Evolutionary conservation across 2,888 invertebrate genomes (phyloP), one percentile per base, ranked within the genome.

Genomic region (Agrochola litura): DNA sequence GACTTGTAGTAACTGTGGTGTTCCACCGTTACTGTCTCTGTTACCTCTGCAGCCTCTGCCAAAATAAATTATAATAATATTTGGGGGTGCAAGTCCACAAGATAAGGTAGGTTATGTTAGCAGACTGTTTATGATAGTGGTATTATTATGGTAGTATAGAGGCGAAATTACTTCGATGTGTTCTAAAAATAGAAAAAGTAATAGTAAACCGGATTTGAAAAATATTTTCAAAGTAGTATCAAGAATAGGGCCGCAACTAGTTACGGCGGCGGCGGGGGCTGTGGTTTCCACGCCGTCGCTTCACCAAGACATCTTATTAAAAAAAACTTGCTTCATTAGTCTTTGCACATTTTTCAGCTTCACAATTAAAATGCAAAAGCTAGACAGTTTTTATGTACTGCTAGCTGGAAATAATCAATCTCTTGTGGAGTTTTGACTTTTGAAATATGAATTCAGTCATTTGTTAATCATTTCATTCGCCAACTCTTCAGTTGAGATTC

Each of bases 251-350:
- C 52, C 14, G 25, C 60, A n/a, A 52, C 49, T 77, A 12, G 83
- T 46, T 25, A 65, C 76, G 25, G 37, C 37, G 37, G 37, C 37
- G 37, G 30, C 30, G 64, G 49, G 19, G 60, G 46, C 68, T 71
- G 43, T 71, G 73, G 63, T 67, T 61, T 37, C 37, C 41, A 16
- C 63, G 60, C 60, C 76, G 63, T 49, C 70, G 73, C 72, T 9
- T 66, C 72, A 60, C 58, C 46, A 30, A 61, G 77, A 71, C 52
- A 85, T 19, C 66, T 76, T 73, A 82, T 77, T 67, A 81, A 82
- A 75, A 65, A 73, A 87, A 70, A 64, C 74, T 70, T 63, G 64
- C 74, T 87, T 78, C 71, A 79, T 79, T 78, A 68, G 67, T 71
- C 46, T 63, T 67, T 82, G 61, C 66, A 63, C 66, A 73, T 56